Conservation (phyloP, 2,113 vertebrate species). For the Rhinopomastus cyanomelas region DNA sequence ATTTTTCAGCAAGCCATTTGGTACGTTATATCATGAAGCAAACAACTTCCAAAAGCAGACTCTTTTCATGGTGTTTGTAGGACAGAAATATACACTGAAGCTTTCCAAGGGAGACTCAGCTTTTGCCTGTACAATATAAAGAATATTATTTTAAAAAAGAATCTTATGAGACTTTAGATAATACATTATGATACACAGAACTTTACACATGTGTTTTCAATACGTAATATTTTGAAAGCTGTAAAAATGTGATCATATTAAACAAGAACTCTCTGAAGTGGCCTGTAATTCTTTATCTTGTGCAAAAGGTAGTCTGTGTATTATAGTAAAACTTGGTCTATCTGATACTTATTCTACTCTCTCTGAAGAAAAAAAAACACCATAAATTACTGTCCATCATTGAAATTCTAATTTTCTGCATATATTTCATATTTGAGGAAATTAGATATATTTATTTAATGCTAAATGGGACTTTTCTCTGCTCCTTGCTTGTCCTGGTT, state of each 20-base stretch:
- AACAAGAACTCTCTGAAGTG: not conserved
- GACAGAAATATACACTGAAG: not conserved
- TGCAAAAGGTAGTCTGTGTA: not conserved
- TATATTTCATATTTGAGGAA: not conserved
- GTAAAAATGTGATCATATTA: not conserved
- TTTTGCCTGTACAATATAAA: not conserved
- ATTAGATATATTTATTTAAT: not conserved
- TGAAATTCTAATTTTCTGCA: not conserved
- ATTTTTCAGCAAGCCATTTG: conserved; percentile 70
- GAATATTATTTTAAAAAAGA: not conserved
- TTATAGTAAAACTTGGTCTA: not conserved
- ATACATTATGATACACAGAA: not conserved
- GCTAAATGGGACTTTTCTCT: not conserved
- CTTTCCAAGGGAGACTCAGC: not conserved
- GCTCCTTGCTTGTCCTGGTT: not conserved
- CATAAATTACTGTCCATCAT: not conserved
- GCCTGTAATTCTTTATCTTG: not conserved
- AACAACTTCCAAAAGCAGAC: conserved; percentile 64
- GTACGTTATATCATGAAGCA: conserved; percentile 64
- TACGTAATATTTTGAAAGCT: not conserved
- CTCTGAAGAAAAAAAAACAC: not conserved
- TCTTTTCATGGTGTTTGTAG: conserved; percentile 28
- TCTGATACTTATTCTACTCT: not conserved
- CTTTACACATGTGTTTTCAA: not conserved
- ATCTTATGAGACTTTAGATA: not conserved